phyloP scores from a whole-genome alignment of 2,797 vertebrate genomes.

The Tympanoctomys barrerae region DNA sequence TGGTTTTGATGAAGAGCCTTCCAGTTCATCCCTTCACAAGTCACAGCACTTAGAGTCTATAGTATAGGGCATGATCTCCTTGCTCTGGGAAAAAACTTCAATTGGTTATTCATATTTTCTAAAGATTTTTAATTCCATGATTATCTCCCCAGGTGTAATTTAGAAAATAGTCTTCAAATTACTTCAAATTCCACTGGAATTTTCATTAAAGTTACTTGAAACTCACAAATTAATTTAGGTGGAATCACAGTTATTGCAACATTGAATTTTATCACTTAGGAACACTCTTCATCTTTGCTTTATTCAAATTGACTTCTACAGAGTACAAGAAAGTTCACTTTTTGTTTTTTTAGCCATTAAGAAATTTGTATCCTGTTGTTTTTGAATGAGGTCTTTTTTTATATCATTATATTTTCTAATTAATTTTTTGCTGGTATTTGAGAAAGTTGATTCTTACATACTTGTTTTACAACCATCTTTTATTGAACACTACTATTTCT shows the following conservation, averaged over 20 bases:
- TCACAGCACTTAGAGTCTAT: background rate
- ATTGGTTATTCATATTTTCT: constrained; percentile 1
- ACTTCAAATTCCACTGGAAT: constrained; percentile 44
- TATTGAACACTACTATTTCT: background rate
- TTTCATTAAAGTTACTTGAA: constrained; percentile 55
- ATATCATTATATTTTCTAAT: constrained; percentile 46
- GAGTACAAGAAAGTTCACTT: background rate
- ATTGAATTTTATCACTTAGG: background rate
- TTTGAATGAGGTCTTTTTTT: background rate
- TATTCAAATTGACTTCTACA: background rate
- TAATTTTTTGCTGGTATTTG: constrained; percentile 55
- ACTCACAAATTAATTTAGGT: constrained; percentile 64
- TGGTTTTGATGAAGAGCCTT: background rate
- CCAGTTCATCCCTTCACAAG: background rate
- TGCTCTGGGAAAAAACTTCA: background rate
- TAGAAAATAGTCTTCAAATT: constrained; percentile 50
- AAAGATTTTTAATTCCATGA: constrained; percentile 37
- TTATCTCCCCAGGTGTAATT: constrained; percentile 48
- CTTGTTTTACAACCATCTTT: constrained; percentile 17
- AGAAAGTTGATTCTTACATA: background rate
- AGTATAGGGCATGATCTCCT: background rate
- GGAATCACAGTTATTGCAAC: background rate
- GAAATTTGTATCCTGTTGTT: background rate
- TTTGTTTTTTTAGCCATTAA: background rate
- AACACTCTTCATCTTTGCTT: background rate